phyloP scores from a whole-genome alignment of 2,888 invertebrate genomes.

The Sturmia bella region DNA sequence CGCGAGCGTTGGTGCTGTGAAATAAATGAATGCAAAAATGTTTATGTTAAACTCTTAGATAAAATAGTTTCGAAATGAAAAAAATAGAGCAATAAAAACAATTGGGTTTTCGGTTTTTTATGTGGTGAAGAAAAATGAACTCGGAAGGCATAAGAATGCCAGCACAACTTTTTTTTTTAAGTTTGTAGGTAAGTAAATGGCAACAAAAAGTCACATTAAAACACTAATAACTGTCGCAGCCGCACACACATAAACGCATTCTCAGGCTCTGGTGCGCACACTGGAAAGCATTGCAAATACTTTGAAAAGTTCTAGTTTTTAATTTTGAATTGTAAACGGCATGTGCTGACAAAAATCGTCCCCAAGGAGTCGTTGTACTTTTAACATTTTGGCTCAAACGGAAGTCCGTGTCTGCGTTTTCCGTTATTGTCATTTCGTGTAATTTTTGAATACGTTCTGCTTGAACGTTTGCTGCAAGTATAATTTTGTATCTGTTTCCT shows the following conservation, averaged over 20 bases:
- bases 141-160: slow-evolving; percentile 21
- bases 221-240: slow-evolving; percentile 36
- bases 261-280: neutral
- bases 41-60: slow-evolving; percentile 47
- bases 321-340: slow-evolving; percentile 61
- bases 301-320: slow-evolving; percentile 37
- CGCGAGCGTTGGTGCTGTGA: neutral
- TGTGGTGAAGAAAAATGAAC: slow-evolving; percentile 29
- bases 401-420: slow-evolving; percentile 70
- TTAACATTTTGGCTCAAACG: slow-evolving; percentile 68
- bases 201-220: slow-evolving; percentile 51
- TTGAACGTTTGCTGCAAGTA: slow-evolving; percentile 3
- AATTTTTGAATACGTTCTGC: slow-evolving; percentile 60
- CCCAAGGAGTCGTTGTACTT: slow-evolving; percentile 69
- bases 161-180: slow-evolving; percentile 27
- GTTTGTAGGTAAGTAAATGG: slow-evolving; percentile 50
- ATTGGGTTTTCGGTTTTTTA: slow-evolving; percentile 41
- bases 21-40: slow-evolving; percentile 49
- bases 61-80: slow-evolving; percentile 15
- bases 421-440: slow-evolving; percentile 69
- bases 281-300: slow-evolving; percentile 60
- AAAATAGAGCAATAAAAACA: slow-evolving; percentile 31
- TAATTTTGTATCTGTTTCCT: slow-evolving; percentile 7
- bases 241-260: neutral
- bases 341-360: slow-evolving; percentile 70